phyloP scores from a whole-genome alignment of 1,140 invertebrate genomes.

The Gryllus bimaculatus region DNA sequence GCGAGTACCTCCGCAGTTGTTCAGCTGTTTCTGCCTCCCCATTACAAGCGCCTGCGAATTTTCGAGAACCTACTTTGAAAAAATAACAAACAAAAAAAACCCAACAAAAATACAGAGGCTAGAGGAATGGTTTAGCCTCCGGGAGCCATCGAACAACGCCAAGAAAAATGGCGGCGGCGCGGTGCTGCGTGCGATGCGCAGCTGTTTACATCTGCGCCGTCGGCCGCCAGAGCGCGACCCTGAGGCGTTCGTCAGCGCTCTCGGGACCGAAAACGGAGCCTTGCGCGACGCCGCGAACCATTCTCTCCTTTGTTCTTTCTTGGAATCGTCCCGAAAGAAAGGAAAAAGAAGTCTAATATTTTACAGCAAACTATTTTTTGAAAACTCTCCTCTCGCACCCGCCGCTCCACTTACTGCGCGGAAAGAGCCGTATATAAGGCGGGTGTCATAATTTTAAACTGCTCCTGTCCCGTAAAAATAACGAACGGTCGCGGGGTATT shows the following conservation, averaged over 20 bases:
- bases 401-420: neutral
- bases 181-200: too few relatives aligned
- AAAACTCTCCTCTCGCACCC: neutral
- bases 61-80: too few relatives aligned
- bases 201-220: neutral
- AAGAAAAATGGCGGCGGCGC: too few relatives aligned
- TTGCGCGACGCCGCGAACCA: neutral
- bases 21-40: too few relatives aligned
- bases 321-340: neutral
- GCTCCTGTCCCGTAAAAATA: slow-evolving; percentile 3
- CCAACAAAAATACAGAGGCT: too few relatives aligned
- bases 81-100: too few relatives aligned
- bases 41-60: too few relatives aligned
- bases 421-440: neutral
- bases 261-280: neutral
- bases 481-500: neutral
- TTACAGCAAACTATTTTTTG: neutral
- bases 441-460: slow-evolving; percentile 5
- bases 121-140: too few relatives aligned
- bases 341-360: slow-evolving; percentile 2
- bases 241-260: neutral
- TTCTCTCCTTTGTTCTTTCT: neutral
- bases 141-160: too few relatives aligned
- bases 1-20: too few relatives aligned
- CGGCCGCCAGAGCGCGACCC: neutral